Conservation (phyloP, 1,140 invertebrate species). For the Drosophila orena region DNA sequence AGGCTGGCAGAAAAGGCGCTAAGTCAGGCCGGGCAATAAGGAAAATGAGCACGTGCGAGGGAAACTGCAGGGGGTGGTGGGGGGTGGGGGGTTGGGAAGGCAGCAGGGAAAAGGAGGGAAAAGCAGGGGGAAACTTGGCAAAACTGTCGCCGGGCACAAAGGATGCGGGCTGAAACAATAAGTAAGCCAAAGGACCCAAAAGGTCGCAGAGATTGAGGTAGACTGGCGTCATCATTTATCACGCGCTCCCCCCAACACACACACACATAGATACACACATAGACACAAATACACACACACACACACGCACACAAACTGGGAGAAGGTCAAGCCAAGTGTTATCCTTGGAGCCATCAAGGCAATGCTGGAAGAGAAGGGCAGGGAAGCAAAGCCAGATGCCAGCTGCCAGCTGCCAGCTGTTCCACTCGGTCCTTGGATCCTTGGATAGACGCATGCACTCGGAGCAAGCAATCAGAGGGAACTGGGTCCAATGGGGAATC, state of each 20-base stretch:
- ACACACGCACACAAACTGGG: constrained; percentile 26
- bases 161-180: constrained; percentile 68
- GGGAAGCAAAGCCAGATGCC: neutral
- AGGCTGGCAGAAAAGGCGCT: constrained; percentile 55
- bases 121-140: constrained; percentile 32
- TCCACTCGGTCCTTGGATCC: constrained; percentile 52
- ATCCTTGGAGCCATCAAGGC: constrained; percentile 68
- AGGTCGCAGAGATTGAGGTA: constrained; percentile 5
- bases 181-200: constrained; percentile 46
- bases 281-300: constrained; percentile 15
- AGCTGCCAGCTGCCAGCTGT: constrained; percentile 58
- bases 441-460: constrained; percentile 13
- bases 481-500: neutral
- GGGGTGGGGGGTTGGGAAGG: neutral
- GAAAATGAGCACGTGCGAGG: constrained; percentile 62
- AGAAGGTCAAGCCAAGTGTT: constrained; percentile 77
- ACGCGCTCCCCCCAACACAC: constrained; percentile 40
- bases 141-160: constrained; percentile 54
- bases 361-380: constrained; percentile 19
- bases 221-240: constrained; percentile 70
- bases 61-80: constrained; percentile 20
- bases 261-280: neutral
- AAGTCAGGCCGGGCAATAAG: constrained; percentile 62
- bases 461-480: neutral
- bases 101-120: neutral